phyloP scores from a whole-genome alignment of 2,888 invertebrate species.

The Cynaeus angustus region DNA sequence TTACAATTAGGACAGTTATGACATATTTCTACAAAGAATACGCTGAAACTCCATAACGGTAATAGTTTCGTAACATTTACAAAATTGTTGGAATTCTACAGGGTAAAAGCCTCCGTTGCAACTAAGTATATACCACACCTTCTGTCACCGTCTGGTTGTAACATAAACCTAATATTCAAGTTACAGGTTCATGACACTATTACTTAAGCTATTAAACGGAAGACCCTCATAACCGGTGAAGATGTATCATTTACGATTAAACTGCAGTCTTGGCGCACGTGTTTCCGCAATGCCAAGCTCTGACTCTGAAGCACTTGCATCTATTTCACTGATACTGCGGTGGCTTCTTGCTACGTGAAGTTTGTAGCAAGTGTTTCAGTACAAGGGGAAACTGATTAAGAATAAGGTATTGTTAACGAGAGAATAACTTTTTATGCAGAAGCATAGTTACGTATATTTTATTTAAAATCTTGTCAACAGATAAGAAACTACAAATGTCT shows the following conservation, averaged over 20 bases:
- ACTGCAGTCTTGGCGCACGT: conserved; percentile 33
- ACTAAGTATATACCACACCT: too few species aligned
- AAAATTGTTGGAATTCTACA: too few species aligned
- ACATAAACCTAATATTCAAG: conserved; percentile 17
- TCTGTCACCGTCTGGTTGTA: background rate
- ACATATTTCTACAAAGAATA: too few species aligned
- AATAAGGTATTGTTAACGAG: background rate
- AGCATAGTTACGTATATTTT: too few species aligned
- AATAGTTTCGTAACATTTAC: too few species aligned
- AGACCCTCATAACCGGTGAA: conserved; percentile 31
- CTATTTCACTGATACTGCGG: conserved; percentile 12
- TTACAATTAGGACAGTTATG: too few species aligned
- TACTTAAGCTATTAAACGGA: conserved; percentile 15
- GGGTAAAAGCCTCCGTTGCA: too few species aligned
- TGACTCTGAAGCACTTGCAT: conserved; percentile 15
- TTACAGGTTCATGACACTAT: conserved; percentile 20
- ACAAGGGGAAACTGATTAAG: background rate
- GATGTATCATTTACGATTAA: conserved; percentile 35
- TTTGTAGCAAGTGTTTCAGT: conserved; percentile 10
- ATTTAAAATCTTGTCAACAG: too few species aligned
- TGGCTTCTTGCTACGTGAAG: conserved; percentile 10
- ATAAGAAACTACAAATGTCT: background rate
- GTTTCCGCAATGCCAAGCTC: conserved; percentile 23
- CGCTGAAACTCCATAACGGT: too few species aligned
- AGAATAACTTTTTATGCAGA: too few species aligned